phyloP scores from a whole-genome alignment of 92 coral and sea anemone species.

The Paragorgia papillata region DNA sequence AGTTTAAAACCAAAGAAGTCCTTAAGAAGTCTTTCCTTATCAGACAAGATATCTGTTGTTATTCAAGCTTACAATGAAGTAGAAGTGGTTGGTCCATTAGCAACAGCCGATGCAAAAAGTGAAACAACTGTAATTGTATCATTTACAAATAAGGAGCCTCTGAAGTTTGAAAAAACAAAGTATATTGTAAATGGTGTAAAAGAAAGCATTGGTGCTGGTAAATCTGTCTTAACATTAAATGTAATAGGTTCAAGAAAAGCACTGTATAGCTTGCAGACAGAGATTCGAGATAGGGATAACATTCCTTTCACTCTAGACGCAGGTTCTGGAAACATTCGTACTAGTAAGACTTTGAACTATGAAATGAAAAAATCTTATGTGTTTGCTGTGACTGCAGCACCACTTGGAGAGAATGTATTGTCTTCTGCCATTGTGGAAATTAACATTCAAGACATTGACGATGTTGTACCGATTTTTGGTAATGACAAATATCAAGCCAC shows the following conservation, averaged over 20 bases:
- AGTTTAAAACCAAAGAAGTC: not conserved
- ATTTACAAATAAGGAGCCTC: not conserved
- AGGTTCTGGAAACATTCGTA: slow-evolving; percentile 63
- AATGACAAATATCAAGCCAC: slow-evolving; percentile 32
- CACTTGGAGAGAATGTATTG: not conserved
- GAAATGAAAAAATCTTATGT: slow-evolving; percentile 76
- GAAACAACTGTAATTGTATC: slow-evolving; percentile 9
- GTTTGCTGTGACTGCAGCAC: slow-evolving; percentile 34
- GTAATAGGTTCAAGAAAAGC: not conserved
- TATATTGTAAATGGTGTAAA: not conserved
- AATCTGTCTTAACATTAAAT: not conserved
- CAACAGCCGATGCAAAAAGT: not conserved
- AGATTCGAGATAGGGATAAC: slow-evolving; percentile 18
- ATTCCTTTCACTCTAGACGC: slow-evolving; percentile 17
- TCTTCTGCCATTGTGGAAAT: slow-evolving; percentile 43
- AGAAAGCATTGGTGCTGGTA: slow-evolving; percentile 1
- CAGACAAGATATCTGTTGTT: not conserved
- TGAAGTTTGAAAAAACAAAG: not conserved
- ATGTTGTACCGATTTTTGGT: slow-evolving; percentile 35
- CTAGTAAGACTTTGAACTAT: slow-evolving; percentile 66
- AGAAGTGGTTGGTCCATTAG: not conserved
- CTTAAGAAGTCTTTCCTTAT: not conserved
- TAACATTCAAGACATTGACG: slow-evolving; percentile 28
- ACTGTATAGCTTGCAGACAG: slow-evolving; percentile 1
- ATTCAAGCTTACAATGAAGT: slow-evolving; percentile 7